Conservation (phyloP, 2,113 vertebrate genomes). For the Hemibagrus wyckioides region DNA sequence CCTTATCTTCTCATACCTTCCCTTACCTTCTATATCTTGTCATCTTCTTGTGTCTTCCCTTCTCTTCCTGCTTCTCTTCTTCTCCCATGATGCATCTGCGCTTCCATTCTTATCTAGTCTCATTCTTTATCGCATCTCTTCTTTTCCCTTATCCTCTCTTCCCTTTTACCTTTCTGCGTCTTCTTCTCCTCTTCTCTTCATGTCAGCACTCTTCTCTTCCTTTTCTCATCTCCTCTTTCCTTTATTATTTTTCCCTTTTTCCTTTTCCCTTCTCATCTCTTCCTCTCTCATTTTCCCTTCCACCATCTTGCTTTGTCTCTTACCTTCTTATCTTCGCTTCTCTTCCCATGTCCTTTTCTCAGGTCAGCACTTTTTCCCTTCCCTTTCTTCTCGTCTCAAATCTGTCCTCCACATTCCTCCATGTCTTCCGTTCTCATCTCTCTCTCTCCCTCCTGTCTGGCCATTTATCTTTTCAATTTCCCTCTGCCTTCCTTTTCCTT, state of each 20-base stretch:
- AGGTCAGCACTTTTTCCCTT: not conserved
- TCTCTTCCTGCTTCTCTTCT: not conserved
- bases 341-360: conserved; percentile 3
- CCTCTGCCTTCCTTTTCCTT: not conserved
- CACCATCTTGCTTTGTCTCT: not conserved
- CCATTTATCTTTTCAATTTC: not conserved
- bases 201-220: not conserved
- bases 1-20: too few species aligned
- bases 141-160: not conserved
- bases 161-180: too few species aligned
- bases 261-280: too few species aligned
- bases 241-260: not conserved
- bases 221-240: not conserved
- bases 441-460: not conserved
- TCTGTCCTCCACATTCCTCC: not conserved
- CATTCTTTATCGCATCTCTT: not conserved
- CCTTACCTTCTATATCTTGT: not conserved
- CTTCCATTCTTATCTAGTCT: not conserved
- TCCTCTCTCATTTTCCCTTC: not conserved
- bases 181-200: not conserved
- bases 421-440: conserved; percentile 21
- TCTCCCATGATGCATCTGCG: not conserved
- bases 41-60: not conserved
- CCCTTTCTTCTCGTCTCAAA: conserved; percentile 16
- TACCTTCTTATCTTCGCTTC: not conserved